phyloP scores from a whole-genome alignment of 2,113 vertebrate species.

The Callopanchax toddi region DNA sequence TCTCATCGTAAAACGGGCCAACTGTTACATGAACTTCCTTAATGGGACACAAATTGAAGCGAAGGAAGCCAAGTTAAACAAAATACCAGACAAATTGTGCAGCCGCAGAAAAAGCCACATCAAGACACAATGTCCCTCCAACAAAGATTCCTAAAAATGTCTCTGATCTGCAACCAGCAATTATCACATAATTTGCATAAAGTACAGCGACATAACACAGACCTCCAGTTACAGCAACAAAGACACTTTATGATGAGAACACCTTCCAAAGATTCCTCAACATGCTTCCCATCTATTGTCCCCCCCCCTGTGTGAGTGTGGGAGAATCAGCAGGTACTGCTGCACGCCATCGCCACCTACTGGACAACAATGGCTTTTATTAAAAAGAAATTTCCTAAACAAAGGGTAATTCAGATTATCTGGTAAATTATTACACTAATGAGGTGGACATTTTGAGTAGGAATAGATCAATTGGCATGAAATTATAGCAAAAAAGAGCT shows the following conservation, averaged over 20 bases:
- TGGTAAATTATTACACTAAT: background rate
- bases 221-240: constrained; percentile 16
- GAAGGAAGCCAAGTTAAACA: constrained; percentile 1
- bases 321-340: constrained; percentile 16
- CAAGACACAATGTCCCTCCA: constrained; percentile 64
- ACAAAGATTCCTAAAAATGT: constrained; percentile 73
- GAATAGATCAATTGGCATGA: background rate
- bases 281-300: constrained; percentile 69
- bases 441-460: background rate
- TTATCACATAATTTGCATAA: too few relatives aligned
- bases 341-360: constrained; percentile 53
- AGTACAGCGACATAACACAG: background rate
- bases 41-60: background rate
- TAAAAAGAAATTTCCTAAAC: constrained; percentile 33
- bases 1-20: background rate
- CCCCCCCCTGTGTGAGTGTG: constrained; percentile 31
- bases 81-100: background rate
- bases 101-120: constrained; percentile 29
- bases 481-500: background rate
- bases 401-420: constrained; percentile 59
- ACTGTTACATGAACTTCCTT: background rate
- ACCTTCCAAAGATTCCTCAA: constrained; percentile 69
- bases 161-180: too few relatives aligned
- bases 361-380: constrained; percentile 31
- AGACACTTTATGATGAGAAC: constrained; percentile 58